Evolutionary conservation across 2,113 vertebrate genomes (phyloP), one percentile per base, ranked within the genome.

Genomic region (Hippocampus barbouri): DNA sequence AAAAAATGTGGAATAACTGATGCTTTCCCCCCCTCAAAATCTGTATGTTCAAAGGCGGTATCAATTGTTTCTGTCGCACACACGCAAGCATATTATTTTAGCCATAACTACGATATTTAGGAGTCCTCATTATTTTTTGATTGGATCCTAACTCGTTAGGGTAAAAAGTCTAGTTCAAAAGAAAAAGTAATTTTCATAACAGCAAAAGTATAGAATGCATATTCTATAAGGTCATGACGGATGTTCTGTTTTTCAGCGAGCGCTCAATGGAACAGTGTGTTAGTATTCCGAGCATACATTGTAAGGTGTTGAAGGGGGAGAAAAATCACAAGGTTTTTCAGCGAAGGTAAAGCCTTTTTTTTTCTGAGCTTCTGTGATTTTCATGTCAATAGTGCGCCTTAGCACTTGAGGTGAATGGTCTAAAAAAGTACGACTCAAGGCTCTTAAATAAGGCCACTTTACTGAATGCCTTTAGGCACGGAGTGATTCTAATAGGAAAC

Each of bases 311-410:
- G 27, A 77, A 64, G 63, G 4, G 68, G 70, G 18, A 18, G 47
- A 16, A 5, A 16, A 49, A 49, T 18, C 47, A 49, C 16, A 49
- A 49, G 47, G 47, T 21, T 43, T 78, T 76, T 72, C 57, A 63
- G 72, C 41, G 49, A 79, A 70, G 43, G 41, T 18, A 70, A 75
- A 69, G 59, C 69, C 5, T 38, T 38, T 38, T 62, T 83, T 67
- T 74, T 72, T 45, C 59, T 54, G 27, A 57, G 51, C 57, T 66
- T 70, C 43, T 75, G 74, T 81, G 70, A 86, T 87, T 85, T 86
- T 78, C 78, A 86, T 83, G 84, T 86, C 81, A 86, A 77, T 79
- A 69, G 79, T 10, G 0, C 64, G 74, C 70, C 80, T 85, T 76
- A 80, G 88, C 78, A 78, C 14, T 49, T 49, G 14, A 81, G 84